Conservation (phyloP, 1,140 invertebrate species). For the Condylostylus longicornis region DNA sequence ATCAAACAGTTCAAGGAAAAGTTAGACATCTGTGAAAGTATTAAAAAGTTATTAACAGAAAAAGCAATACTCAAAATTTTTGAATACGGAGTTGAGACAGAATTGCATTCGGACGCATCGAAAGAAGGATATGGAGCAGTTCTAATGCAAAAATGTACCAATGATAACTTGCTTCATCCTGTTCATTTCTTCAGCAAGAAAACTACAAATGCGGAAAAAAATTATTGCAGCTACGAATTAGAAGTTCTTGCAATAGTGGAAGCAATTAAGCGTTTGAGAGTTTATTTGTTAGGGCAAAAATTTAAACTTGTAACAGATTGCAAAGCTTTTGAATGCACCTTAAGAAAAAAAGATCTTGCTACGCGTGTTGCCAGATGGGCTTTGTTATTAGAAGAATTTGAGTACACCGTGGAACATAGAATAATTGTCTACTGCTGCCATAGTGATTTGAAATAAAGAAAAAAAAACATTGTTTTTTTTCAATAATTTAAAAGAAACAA, state of each 20-base stretch:
- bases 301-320: background rate
- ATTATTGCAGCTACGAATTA: constrained; percentile 24
- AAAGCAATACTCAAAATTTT: constrained; percentile 24
- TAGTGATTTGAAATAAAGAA: too few relatives aligned
- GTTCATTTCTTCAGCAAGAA: constrained; percentile 28
- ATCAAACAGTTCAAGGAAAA: constrained; percentile 17
- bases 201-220: constrained; percentile 17
- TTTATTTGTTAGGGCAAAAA: background rate
- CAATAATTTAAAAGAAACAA: too few relatives aligned
- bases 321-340: background rate
- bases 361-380: background rate
- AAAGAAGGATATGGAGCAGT: constrained; percentile 15
- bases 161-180: constrained; percentile 31
- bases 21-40: too few relatives aligned
- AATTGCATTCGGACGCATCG: constrained; percentile 26
- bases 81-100: constrained; percentile 10
- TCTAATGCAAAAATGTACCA: constrained; percentile 14
- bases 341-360: background rate
- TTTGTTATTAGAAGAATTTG: background rate
- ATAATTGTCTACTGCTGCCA: too few relatives aligned
- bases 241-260: constrained; percentile 30
- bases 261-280: background rate
- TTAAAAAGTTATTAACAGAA: constrained; percentile 5
- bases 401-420: too few relatives aligned
- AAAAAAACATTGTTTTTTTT: too few relatives aligned